Percentiles rank a stretch among this genome's conserved stretches.
These are phyloP conservation scores for Hemistola chrysoprasaria DNA, from an alignment of 2,888 invertebrate species.

Conservation along the genomic window DNA sequence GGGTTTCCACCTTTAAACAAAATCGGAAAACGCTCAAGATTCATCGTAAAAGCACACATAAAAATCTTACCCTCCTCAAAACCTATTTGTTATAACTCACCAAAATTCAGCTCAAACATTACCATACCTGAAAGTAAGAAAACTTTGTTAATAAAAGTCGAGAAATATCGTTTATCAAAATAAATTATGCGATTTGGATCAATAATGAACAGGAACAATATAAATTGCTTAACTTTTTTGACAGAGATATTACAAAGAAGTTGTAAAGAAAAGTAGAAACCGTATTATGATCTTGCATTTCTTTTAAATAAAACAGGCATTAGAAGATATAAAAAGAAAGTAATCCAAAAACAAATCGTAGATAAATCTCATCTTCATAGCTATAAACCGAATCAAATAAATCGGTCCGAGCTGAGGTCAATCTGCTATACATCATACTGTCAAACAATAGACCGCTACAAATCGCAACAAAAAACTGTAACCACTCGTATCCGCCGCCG, in stretches of 20 bases:
- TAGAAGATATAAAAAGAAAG: background rate
- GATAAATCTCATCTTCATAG: conserved; percentile 15
- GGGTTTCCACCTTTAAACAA: conserved; percentile 8
- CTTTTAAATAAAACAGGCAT: too few relatives aligned
- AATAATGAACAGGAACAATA: conserved; percentile 12
- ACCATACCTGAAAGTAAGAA: conserved; percentile 26
- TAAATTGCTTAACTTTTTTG: conserved; percentile 14
- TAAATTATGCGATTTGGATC: conserved; percentile 12
- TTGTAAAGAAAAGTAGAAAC: too few relatives aligned
- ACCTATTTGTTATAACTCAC: conserved; percentile 20
- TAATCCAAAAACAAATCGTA: conserved; percentile 3
- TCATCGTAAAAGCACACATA: conserved; percentile 24
- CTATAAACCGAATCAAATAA: conserved; percentile 16
- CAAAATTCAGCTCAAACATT: conserved; percentile 10
- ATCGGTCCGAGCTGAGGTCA: conserved; percentile 19
- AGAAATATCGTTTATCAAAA: conserved; percentile 12
- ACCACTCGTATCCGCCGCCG: conserved; percentile 34
- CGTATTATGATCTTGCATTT: too few relatives aligned
- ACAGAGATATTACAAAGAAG: conserved; percentile 4
- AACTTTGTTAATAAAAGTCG: conserved; percentile 18
- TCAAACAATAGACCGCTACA: conserved; percentile 25
- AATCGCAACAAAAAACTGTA: conserved; percentile 41
- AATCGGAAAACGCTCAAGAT: conserved; percentile 28
- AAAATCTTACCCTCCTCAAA: conserved; percentile 22
- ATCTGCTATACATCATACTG: conserved; percentile 28